These are phyloP conservation scores for Anoplophora glabripennis DNA, from an alignment of 1,140 invertebrate species.

Conservation along the genomic window DNA sequence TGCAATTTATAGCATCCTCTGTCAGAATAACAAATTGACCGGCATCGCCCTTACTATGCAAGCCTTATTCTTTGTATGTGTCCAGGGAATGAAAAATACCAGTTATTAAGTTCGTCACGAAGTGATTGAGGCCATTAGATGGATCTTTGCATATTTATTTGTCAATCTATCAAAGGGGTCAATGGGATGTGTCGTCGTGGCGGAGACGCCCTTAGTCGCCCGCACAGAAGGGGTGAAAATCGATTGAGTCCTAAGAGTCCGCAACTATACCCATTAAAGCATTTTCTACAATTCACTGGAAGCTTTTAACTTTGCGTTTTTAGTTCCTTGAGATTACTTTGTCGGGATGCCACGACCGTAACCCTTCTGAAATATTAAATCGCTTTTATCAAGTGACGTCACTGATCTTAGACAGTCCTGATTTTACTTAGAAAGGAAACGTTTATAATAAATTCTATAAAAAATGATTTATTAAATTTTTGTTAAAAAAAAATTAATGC, in stretches of 20 bases:
- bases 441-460: too few relatives aligned
- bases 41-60: constrained; percentile 9
- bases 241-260: constrained; percentile 19
- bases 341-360: too few relatives aligned
- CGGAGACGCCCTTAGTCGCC: constrained; percentile 21
- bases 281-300: constrained; percentile 34
- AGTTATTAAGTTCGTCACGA: constrained; percentile 10
- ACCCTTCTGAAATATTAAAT: too few relatives aligned
- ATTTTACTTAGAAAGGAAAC: too few relatives aligned
- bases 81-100: constrained; percentile 22
- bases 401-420: too few relatives aligned
- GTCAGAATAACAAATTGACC: neutral
- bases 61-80: constrained; percentile 9
- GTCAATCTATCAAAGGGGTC: constrained; percentile 33
- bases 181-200: constrained; percentile 23
- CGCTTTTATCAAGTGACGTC: too few relatives aligned
- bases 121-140: constrained; percentile 17
- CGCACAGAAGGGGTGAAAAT: constrained; percentile 27
- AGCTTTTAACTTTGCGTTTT: constrained; percentile 33
- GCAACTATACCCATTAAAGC: constrained; percentile 28
- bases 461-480: too few relatives aligned
- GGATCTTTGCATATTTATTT: constrained; percentile 34
- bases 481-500: too few relatives aligned
- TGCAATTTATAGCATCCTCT: neutral
- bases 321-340: neutral